Base-by-base conservation (phyloP, 2,113 vertebrate genomes). In the Rhabdornis inornatus region DNA sequence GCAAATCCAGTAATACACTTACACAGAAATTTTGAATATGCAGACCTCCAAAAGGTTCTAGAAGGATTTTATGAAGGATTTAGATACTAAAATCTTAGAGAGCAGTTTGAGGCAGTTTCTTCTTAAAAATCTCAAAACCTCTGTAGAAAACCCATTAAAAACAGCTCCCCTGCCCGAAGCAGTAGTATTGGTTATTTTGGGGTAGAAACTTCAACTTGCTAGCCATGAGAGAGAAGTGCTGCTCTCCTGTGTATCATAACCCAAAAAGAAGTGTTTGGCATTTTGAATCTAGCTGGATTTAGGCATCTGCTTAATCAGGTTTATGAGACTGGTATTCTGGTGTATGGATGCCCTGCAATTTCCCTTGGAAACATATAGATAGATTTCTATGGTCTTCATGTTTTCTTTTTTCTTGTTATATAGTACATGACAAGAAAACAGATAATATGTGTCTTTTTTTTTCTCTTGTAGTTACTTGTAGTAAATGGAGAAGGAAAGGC, bases 111-210 rank as follows among this genome's bases (percentile, higher is more conserved):
- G 64, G 27, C 13, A 83, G 10, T 6, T 30, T 83, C 37, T 74
- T 78, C 30, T 49, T 63, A 61, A 69, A 64, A 83, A 42, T 10
- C 3, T 21, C 5, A 39, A 16, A 13, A 33, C 10, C 15, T 68
- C n/a, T 63, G 21, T 64, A n/a, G 57, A 81, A 87, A 92, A 4
- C 0, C 1, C 9, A 31, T 42, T 6, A 28, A 33, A 74, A 74
- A 8, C 0, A 74, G 3, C 3, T 12, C 2, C 13, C 2, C 3
- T 5, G 1, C 7, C 19, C 14, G 19, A 15, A 22, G 22, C 9
- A 57, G 11, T 40, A 69, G 3, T 18, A 42, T 42, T 91, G 40
- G 18, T 14, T 90, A 13, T 68, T 94, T 72, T 49, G 35, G 14
- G 24, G 28, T 18, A 65, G 37, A 78, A 91, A 89, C 6, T 77